These are phyloP conservation scores for Columba livia DNA, from an alignment of 2,113 vertebrate species.

Conservation along the genomic window DNA sequence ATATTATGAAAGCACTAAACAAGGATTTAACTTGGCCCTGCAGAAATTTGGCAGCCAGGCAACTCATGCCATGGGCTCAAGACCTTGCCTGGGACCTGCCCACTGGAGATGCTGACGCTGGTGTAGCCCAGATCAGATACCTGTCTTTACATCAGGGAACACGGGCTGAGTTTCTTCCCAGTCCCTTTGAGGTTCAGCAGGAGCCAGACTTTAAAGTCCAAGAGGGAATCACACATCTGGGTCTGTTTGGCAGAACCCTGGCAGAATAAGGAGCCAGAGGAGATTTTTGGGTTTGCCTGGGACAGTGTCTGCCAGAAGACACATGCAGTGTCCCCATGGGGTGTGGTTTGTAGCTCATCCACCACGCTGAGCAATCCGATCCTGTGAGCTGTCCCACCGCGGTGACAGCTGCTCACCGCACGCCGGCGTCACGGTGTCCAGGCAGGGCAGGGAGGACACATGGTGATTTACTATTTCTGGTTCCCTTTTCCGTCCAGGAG, in stretches of 20 bases:
- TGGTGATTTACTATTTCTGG: background rate
- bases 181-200: background rate
- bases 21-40: background rate
- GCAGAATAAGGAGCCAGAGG: background rate
- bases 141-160: background rate
- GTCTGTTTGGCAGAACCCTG: background rate
- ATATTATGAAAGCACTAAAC: background rate
- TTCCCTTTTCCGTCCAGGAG: constrained; percentile 72
- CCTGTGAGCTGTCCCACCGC: background rate
- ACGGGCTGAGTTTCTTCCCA: background rate
- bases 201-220: background rate
- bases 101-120: background rate
- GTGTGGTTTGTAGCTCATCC: background rate
- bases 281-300: background rate
- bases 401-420: background rate
- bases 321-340: background rate
- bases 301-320: background rate
- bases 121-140: background rate
- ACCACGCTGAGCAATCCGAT: background rate
- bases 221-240: background rate
- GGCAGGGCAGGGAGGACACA: background rate
- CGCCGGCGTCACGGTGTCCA: background rate
- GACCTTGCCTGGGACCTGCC: background rate
- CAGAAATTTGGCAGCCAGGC: background rate
- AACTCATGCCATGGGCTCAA: background rate